These are phyloP conservation scores for Meteorus colon DNA, from an alignment of 2,888 invertebrate genomes.

Conservation along the genomic window DNA sequence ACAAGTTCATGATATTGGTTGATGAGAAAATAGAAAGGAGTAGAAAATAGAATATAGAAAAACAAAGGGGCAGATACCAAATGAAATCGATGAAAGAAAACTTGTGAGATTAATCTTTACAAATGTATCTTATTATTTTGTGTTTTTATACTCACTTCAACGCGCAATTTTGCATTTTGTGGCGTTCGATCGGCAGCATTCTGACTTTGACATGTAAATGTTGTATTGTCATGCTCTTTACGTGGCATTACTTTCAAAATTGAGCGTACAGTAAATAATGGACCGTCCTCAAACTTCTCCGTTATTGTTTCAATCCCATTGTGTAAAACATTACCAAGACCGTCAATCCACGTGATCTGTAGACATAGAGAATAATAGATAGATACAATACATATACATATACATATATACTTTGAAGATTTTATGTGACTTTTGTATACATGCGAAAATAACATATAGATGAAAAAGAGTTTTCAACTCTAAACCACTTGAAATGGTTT, in stretches of 20 bases:
- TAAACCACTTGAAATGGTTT: conserved; percentile 14
- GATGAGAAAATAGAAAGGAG: too few relatives aligned
- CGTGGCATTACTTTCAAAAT: conserved; percentile 88
- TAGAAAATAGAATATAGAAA: too few relatives aligned
- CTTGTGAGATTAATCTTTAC: too few relatives aligned
- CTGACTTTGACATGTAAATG: conserved; percentile 93
- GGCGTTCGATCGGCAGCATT: conserved; percentile 93
- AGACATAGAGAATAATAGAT: not conserved
- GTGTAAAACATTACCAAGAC: conserved; percentile 87
- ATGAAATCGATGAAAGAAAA: too few relatives aligned
- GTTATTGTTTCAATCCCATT: conserved; percentile 86
- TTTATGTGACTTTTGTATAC: conserved; percentile 9
- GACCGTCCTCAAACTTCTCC: conserved; percentile 86
- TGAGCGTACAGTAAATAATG: conserved; percentile 89
- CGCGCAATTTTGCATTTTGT: conserved; percentile 84
- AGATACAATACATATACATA: not conserved
- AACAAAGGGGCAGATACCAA: too few relatives aligned
- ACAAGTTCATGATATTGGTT: too few relatives aligned
- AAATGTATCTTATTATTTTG: too few relatives aligned
- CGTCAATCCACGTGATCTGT: conserved; percentile 94
- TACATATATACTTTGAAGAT: conserved; percentile 19
- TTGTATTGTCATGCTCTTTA: conserved; percentile 92
- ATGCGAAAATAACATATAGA: conserved; percentile 12
- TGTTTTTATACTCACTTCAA: conserved; percentile 78
- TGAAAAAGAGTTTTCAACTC: conserved; percentile 22